Evolutionary conservation across 2,888 invertebrate species (phyloP).

Genomic region (Troides oblongomaculatus): DNA sequence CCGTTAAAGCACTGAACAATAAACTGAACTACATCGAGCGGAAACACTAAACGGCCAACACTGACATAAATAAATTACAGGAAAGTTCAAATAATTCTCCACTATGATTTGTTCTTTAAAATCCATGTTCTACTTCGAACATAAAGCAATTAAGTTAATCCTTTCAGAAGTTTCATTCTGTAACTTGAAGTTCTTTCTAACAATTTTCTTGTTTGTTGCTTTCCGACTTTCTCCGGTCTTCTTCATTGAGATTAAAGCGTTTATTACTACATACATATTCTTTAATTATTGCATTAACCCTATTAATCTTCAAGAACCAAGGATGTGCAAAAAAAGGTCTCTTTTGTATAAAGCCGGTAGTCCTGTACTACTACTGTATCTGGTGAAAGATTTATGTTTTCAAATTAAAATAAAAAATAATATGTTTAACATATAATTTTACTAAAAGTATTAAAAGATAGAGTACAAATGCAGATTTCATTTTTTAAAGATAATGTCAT

Average conservation of each 20-base stretch:
- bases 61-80: slow-evolving; percentile 18
- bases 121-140: slow-evolving; percentile 4
- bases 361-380: too few relatives aligned
- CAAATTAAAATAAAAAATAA: too few relatives aligned
- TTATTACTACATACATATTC: neutral
- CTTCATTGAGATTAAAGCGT: neutral
- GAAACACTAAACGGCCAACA: slow-evolving; percentile 8
- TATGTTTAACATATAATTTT: too few relatives aligned
- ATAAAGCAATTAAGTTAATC: slow-evolving; percentile 20
- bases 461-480: too few relatives aligned
- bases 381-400: too few relatives aligned
- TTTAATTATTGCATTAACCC: neutral
- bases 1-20: neutral
- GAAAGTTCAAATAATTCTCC: slow-evolving; percentile 13
- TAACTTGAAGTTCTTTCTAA: slow-evolving; percentile 11
- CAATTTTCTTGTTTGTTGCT: slow-evolving; percentile 3
- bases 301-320: too few relatives aligned
- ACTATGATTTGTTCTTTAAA: slow-evolving; percentile 5
- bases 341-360: too few relatives aligned
- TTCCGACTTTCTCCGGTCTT: neutral
- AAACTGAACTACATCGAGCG: neutral
- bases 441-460: too few relatives aligned
- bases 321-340: too few relatives aligned
- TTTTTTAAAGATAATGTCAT: too few relatives aligned
- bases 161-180: slow-evolving; percentile 14